These are phyloP conservation scores for Chaetoderma sp. DNA, from an alignment of 2,888 invertebrate species.

Conservation along the genomic window DNA sequence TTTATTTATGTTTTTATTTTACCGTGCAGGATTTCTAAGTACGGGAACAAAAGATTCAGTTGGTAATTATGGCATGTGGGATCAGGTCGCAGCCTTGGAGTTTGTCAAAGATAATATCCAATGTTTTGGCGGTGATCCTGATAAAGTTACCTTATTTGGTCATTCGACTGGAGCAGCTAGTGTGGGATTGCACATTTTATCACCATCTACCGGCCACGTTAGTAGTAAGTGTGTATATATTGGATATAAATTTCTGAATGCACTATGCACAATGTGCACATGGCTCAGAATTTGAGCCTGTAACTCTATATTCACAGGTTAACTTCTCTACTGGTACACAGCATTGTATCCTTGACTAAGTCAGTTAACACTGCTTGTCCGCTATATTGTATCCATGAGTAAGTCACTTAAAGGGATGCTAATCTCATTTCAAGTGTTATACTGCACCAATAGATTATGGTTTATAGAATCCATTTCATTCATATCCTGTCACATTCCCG, in stretches of 20 bases:
- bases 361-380: too few relatives aligned
- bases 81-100: conserved; percentile 70
- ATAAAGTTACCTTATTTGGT: conserved; percentile 83
- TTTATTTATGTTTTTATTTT: conserved; percentile 38
- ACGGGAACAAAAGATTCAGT: conserved; percentile 72
- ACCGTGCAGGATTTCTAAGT: conserved; percentile 71
- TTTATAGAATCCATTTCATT: too few relatives aligned
- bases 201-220: conserved; percentile 57
- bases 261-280: conserved; percentile 12
- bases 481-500: too few relatives aligned
- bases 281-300: not conserved
- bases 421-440: too few relatives aligned
- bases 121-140: conserved; percentile 84
- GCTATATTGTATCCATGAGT: too few relatives aligned
- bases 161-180: conserved; percentile 78
- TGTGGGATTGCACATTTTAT: conserved; percentile 70
- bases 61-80: conserved; percentile 73
- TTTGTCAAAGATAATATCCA: conserved; percentile 79
- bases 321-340: too few relatives aligned
- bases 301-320: too few relatives aligned
- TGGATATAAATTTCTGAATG: too few relatives aligned
- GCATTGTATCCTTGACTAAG: too few relatives aligned
- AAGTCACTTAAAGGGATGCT: too few relatives aligned
- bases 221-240: too few relatives aligned
- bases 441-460: too few relatives aligned